Evolutionary conservation across 2,797 vertebrate species (phyloP).

Genomic region (Pangasius larnaudii): DNA sequence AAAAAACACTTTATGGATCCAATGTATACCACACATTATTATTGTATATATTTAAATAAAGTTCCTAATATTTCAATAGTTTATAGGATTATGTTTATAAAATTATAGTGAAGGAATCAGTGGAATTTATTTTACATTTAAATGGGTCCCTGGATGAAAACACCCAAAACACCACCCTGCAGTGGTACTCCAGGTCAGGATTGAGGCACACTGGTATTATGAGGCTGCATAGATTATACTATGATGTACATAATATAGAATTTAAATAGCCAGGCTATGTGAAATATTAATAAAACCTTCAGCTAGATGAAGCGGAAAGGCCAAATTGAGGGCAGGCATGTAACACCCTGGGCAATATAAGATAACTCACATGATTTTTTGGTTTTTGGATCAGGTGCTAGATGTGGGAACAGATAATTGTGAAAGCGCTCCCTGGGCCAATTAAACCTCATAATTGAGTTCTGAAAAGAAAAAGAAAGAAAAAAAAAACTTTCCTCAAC

Average conservation of each 20-base stretch:
- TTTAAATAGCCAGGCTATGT: not conserved
- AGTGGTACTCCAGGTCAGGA: not conserved
- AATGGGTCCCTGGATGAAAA: not conserved
- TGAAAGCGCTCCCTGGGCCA: slow-evolving; percentile 42
- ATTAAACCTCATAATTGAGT: slow-evolving; percentile 49
- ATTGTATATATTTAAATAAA: not conserved
- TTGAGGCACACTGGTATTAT: not conserved
- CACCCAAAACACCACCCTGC: not conserved
- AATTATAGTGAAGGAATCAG: not conserved
- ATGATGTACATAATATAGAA: not conserved
- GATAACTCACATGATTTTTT: slow-evolving; percentile 40
- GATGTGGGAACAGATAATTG: slow-evolving; percentile 49
- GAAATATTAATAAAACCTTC: slow-evolving; percentile 16
- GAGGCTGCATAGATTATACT: not conserved
- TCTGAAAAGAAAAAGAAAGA: slow-evolving; percentile 18
- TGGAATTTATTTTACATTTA: not conserved
- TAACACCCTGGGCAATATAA: slow-evolving; percentile 33
- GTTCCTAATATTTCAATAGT: not conserved
- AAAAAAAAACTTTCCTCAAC: slow-evolving; percentile 25
- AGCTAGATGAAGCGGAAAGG: slow-evolving; percentile 34
- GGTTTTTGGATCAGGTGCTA: slow-evolving; percentile 35
- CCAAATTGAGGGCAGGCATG: slow-evolving; percentile 32
- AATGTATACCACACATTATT: not conserved
- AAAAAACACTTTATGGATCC: not conserved
- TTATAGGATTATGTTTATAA: not conserved